Percentiles rank a stretch among this genome's conserved stretches.
Conservation (phyloP, 2,797 vertebrate species). For the Pitangus sulphuratus region DNA sequence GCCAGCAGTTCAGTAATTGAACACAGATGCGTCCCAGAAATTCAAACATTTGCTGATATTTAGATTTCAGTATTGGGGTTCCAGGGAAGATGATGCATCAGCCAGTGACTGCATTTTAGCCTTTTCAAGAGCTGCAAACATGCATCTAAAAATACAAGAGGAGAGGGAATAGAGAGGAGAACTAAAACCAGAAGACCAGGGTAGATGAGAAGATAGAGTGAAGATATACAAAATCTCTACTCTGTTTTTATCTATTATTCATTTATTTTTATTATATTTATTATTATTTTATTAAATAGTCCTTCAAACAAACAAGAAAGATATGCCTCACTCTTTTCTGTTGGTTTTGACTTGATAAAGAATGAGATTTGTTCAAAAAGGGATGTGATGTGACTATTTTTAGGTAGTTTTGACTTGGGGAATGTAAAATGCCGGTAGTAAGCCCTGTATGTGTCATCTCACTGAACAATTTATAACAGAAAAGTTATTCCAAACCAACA, state of each 20-base stretch:
- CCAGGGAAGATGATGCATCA: slow-evolving; percentile 69
- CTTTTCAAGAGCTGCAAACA: slow-evolving; percentile 69
- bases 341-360: not conserved
- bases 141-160: slow-evolving; percentile 63
- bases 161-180: slow-evolving; percentile 5
- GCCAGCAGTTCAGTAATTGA: slow-evolving; percentile 74
- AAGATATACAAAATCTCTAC: not conserved
- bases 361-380: not conserved
- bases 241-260: not conserved
- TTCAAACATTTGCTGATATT: slow-evolving; percentile 78
- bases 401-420: not conserved
- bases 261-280: not conserved
- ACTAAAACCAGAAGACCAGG: not conserved
- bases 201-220: not conserved
- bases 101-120: slow-evolving; percentile 72
- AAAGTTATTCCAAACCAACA: not conserved
- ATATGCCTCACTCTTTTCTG: not conserved
- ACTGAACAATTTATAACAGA: not conserved
- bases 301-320: not conserved
- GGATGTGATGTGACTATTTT: not conserved
- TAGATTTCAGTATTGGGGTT: slow-evolving; percentile 76
- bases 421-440: not conserved
- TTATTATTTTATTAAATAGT: not conserved
- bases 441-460: not conserved
- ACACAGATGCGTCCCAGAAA: slow-evolving; percentile 76